Evolutionary conservation across 2,888 invertebrate species (phyloP).

Genomic region (Esperia sulphurella): DNA sequence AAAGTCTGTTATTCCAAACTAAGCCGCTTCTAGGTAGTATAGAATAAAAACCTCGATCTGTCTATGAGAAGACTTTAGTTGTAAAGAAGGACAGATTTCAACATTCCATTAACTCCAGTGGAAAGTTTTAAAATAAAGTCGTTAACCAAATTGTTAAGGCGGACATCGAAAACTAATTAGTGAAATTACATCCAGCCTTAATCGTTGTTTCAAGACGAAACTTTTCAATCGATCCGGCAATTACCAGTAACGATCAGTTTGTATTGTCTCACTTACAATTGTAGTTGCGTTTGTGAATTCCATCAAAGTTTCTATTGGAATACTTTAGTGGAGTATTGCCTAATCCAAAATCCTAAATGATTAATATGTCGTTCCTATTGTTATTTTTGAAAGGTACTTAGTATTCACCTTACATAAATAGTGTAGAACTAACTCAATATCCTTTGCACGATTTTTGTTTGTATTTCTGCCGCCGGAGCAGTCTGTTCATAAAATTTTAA

Average conservation of each 20-base stretch:
- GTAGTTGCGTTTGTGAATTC: background rate
- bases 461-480: too few species aligned
- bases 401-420: too few species aligned
- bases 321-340: background rate
- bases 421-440: too few species aligned
- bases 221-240: constrained; percentile 4
- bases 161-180: constrained; percentile 16
- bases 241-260: constrained; percentile 3
- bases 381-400: too few species aligned
- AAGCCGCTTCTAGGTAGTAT: too few species aligned
- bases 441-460: too few species aligned
- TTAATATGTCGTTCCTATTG: background rate
- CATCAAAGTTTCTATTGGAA: background rate
- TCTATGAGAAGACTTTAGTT: background rate
- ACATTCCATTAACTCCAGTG: background rate
- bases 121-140: background rate
- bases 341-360: background rate
- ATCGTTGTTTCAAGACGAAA: constrained; percentile 12
- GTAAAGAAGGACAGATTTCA: background rate
- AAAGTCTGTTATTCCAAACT: too few species aligned
- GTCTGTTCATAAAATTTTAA: too few species aligned
- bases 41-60: too few species aligned
- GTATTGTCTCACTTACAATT: constrained; percentile 5
- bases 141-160: constrained; percentile 8
- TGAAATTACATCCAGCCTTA: constrained; percentile 8